phyloP scores from a whole-genome alignment of 2,113 vertebrate genomes.

The Aphelocoma coerulescens region DNA sequence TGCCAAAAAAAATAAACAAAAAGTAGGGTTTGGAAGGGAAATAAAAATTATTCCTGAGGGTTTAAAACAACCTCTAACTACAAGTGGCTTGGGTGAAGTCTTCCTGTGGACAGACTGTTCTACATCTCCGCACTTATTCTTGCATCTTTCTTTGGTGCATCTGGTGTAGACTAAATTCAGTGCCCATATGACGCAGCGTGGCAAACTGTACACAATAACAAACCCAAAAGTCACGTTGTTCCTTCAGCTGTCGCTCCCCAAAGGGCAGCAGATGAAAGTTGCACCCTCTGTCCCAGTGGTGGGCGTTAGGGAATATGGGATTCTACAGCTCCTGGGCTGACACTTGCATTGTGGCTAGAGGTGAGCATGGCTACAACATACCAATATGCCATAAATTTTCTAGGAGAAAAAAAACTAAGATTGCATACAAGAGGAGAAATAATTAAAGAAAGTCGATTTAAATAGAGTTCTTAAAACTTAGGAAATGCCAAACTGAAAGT shows the following conservation, averaged over 20 bases:
- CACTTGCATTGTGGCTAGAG: neutral
- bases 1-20: neutral
- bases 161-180: neutral
- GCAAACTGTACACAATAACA: neutral
- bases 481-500: neutral
- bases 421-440: neutral
- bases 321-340: neutral
- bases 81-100: neutral
- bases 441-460: neutral
- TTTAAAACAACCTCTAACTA: neutral
- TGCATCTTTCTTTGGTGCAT: neutral
- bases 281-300: neutral
- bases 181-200: neutral
- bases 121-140: neutral
- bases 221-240: neutral
- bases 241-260: neutral
- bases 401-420: neutral
- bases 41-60: neutral
- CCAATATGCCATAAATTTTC: neutral
- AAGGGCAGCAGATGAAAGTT: neutral
- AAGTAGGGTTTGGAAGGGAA: neutral
- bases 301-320: neutral
- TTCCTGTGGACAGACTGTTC: neutral
- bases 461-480: constrained; percentile 1
- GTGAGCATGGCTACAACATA: neutral